These are phyloP conservation scores for Synaphobranchus kaupii DNA, from an alignment of 2,797 vertebrate genomes.

Conservation along the genomic window DNA sequence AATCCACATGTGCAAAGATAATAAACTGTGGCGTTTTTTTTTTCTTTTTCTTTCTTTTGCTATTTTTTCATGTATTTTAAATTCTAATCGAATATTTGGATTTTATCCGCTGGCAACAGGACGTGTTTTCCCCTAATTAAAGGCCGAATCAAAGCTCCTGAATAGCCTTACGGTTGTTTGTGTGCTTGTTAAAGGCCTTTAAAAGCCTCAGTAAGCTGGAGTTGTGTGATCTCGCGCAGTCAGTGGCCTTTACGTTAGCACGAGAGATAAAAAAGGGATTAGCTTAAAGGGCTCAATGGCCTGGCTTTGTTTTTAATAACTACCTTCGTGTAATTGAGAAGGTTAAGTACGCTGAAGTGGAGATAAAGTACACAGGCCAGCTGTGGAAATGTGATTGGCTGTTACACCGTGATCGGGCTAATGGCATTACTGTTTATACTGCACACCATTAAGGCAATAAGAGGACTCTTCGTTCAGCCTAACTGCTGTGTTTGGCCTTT, in stretches of 20 bases:
- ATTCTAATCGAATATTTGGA: background rate
- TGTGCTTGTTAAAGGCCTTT: background rate
- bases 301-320: slow-evolving; percentile 6
- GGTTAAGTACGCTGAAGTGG: background rate
- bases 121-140: background rate
- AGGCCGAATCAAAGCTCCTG: background rate
- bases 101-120: background rate
- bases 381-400: background rate
- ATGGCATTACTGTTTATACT: background rate
- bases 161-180: background rate
- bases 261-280: background rate
- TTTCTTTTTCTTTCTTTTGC: background rate
- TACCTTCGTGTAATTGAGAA: background rate
- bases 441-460: background rate
- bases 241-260: background rate
- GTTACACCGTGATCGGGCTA: background rate
- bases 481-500: background rate
- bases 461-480: background rate
- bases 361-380: background rate
- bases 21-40: background rate
- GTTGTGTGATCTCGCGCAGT: background rate
- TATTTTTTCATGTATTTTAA: background rate
- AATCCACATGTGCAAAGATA: background rate
- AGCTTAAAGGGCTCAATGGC: background rate
- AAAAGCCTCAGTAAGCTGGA: background rate